Evolutionary conservation across 2,113 vertebrate species (phyloP).

Genomic region (Neomonachus schauinslandi): DNA sequence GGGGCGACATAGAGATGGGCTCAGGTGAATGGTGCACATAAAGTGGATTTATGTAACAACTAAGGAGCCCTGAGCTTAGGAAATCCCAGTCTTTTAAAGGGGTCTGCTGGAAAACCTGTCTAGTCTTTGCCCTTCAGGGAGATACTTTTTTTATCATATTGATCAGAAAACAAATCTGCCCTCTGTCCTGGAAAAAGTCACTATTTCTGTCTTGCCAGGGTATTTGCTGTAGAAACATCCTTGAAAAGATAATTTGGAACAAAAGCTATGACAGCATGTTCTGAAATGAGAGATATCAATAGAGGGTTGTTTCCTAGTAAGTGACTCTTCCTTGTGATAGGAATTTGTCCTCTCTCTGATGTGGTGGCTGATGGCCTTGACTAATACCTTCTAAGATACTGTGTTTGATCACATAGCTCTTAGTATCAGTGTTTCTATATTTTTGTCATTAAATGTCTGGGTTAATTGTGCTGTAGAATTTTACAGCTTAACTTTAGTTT

Average conservation of each 20-base stretch:
- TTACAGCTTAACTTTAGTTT: not conserved
- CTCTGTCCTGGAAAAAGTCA: not conserved
- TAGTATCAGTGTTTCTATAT: not conserved
- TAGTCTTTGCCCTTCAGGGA: not conserved
- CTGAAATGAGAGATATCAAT: not conserved
- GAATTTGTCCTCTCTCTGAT: not conserved
- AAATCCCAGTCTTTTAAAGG: not conserved
- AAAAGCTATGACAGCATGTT: not conserved
- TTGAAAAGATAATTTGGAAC: not conserved
- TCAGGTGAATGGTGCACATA: not conserved
- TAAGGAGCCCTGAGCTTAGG: not conserved
- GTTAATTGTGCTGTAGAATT: not conserved
- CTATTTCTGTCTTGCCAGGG: not conserved
- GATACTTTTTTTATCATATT: not conserved
- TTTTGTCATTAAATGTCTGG: constrained; percentile 5
- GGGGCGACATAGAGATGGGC: not conserved
- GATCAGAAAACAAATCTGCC: not conserved
- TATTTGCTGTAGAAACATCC: not conserved
- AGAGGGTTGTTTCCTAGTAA: not conserved
- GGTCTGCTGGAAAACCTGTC: not conserved
- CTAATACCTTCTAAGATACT: not conserved
- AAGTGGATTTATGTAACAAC: not conserved
- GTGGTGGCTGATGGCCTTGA: not conserved
- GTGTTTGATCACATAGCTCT: not conserved
- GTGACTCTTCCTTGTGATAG: not conserved